These are phyloP conservation scores for Drepana falcataria DNA, from an alignment of 2,888 invertebrate species.

Conservation along the genomic window DNA sequence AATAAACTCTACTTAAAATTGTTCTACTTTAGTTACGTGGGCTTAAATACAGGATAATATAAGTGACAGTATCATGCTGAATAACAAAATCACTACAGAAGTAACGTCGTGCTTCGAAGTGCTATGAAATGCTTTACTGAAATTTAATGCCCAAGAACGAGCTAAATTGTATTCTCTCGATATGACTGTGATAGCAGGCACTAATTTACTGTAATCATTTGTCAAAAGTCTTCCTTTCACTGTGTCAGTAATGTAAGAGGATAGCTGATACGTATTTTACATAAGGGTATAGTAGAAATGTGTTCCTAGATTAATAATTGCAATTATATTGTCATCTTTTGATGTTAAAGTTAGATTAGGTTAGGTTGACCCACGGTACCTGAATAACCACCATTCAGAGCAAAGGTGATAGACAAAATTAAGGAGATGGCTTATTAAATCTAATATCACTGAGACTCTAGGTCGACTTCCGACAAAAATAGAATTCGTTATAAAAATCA, in stretches of 20 bases:
- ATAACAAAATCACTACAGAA: background rate
- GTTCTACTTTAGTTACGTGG: background rate
- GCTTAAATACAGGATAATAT: background rate
- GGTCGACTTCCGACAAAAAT: conserved; percentile 11
- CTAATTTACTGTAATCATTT: conserved; percentile 17
- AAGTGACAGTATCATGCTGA: background rate
- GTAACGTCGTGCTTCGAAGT: conserved; percentile 32
- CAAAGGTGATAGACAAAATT: too few relatives aligned
- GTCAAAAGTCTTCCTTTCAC: too few relatives aligned
- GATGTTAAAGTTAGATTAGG: too few relatives aligned
- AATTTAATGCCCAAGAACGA: conserved; percentile 16
- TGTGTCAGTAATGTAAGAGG: too few relatives aligned
- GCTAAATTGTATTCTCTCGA: conserved; percentile 11
- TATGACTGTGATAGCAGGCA: conserved; percentile 28
- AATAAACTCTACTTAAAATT: too few relatives aligned
- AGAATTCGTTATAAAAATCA: conserved; percentile 34
- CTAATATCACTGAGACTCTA: background rate
- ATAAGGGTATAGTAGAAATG: too few relatives aligned
- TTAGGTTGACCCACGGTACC: too few relatives aligned
- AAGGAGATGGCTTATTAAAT: too few relatives aligned
- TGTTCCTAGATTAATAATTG: too few relatives aligned
- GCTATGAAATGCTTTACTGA: conserved; percentile 24
- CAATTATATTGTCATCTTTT: too few relatives aligned
- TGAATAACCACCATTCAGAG: too few relatives aligned
- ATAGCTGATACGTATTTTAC: too few relatives aligned